A percentile compares a stretch with the other conserved stretches of the same genome.
These are phyloP conservation scores for Lepisosteus oculatus DNA, from an alignment of 2,113 vertebrate genomes.

Conservation along the genomic window DNA sequence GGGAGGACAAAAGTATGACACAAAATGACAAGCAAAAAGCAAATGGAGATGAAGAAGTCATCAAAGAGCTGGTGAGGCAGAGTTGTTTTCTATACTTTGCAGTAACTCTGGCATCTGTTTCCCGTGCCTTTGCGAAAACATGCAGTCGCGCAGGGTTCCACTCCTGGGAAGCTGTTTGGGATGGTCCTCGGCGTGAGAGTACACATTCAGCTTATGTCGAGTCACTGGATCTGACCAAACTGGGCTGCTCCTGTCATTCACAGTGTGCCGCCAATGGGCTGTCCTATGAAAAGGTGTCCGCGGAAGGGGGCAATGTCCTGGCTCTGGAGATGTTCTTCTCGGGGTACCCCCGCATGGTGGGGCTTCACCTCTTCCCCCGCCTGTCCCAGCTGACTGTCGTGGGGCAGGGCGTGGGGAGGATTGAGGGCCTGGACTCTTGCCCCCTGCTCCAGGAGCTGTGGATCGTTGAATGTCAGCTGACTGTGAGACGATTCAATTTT, in stretches of 20 bases:
- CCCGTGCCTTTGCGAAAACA: neutral
- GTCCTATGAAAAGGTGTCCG: slow-evolving; percentile 61
- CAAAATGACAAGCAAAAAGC: slow-evolving; percentile 55
- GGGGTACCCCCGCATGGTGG: slow-evolving; percentile 70
- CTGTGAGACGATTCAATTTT: slow-evolving; percentile 52
- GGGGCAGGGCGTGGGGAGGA: slow-evolving; percentile 64
- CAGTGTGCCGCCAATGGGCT: slow-evolving; percentile 76
- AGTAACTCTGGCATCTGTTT: neutral
- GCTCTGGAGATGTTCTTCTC: slow-evolving; percentile 80
- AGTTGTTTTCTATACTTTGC: neutral
- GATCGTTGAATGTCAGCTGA: slow-evolving; percentile 72
- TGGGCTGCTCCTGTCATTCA: slow-evolving; percentile 3
- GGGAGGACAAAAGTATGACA: slow-evolving; percentile 50
- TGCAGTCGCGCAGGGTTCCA: too few species aligned
- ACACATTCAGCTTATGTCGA: neutral
- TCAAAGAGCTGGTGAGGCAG: slow-evolving; percentile 73
- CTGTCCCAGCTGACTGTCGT: slow-evolving; percentile 69
- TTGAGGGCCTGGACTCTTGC: slow-evolving; percentile 67
- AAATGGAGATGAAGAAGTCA: slow-evolving; percentile 60
- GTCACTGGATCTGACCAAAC: neutral
- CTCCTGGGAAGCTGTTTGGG: too few species aligned
- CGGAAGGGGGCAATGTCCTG: slow-evolving; percentile 53
- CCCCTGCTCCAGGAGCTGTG: slow-evolving; percentile 73
- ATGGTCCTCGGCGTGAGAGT: too few species aligned
- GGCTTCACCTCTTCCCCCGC: slow-evolving; percentile 69